phyloP scores from a whole-genome alignment of 2,113 vertebrate species.

The Hippocampus barbouri region DNA sequence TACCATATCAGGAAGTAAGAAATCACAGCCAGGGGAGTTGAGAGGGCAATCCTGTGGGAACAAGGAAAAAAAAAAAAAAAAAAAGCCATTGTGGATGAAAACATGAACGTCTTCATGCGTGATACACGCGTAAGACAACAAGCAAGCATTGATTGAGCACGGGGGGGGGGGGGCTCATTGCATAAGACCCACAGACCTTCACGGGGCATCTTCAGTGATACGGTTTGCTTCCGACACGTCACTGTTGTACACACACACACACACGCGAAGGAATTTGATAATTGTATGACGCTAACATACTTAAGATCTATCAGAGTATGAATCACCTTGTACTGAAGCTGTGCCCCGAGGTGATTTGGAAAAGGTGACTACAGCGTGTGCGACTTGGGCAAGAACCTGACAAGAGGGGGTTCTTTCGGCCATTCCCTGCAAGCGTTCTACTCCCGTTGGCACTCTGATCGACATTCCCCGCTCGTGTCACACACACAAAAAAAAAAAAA shows the following conservation, averaged over 20 bases:
- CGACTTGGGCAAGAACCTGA: neutral
- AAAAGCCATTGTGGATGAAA: slow-evolving; percentile 23
- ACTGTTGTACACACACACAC: too few species aligned
- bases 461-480: neutral
- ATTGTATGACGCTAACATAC: neutral
- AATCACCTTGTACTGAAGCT: neutral
- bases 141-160: slow-evolving; percentile 18
- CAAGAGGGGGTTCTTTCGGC: neutral
- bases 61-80: neutral
- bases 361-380: neutral
- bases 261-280: neutral
- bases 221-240: neutral
- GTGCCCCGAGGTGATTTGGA: neutral
- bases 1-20: slow-evolving; percentile 94
- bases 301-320: neutral
- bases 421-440: neutral
- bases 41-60: slow-evolving; percentile 82
- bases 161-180: slow-evolving; percentile 4
- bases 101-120: slow-evolving; percentile 12
- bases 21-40: slow-evolving; percentile 85
- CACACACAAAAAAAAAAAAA: neutral
- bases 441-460: neutral
- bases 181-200: slow-evolving; percentile 3
- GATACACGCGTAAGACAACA: slow-evolving; percentile 9
- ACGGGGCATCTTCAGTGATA: neutral